A percentile compares a stretch with the other conserved stretches of the same genome.
These are phyloP conservation scores for Forbesichthys agassizii DNA, from an alignment of 2,113 vertebrate genomes.

Conservation along the genomic window DNA sequence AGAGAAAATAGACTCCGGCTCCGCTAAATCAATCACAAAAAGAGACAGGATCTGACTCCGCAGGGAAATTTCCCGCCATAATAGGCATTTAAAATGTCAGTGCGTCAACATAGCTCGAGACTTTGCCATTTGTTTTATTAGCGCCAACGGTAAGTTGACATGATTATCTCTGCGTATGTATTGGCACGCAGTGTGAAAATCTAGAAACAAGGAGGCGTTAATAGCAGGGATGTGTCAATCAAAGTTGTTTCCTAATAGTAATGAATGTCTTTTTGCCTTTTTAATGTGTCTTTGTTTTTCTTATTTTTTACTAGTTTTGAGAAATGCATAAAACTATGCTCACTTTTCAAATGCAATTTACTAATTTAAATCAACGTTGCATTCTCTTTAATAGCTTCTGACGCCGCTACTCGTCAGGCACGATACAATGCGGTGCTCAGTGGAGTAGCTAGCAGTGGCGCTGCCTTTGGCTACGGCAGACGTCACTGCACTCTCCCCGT, in stretches of 20 bases:
- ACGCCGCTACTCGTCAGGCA: not conserved
- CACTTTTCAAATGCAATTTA: too few relatives aligned
- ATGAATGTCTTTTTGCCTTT: not conserved
- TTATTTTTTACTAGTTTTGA: not conserved
- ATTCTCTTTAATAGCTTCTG: not conserved
- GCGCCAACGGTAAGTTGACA: not conserved
- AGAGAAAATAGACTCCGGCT: slow-evolving; percentile 4
- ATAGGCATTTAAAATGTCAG: slow-evolving; percentile 5
- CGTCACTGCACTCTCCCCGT: not conserved
- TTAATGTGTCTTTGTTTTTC: not conserved
- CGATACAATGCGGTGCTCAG: not conserved
- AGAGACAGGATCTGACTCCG: slow-evolving; percentile 19
- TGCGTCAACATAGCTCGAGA: not conserved
- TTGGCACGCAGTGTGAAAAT: not conserved
- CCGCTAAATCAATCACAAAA: slow-evolving; percentile 14
- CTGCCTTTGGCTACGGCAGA: not conserved
- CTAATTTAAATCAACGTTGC: too few relatives aligned
- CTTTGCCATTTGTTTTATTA: not conserved
- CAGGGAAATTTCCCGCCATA: slow-evolving; percentile 4
- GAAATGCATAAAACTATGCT: too few relatives aligned
- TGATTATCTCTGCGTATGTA: not conserved
- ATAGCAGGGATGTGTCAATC: too few relatives aligned
- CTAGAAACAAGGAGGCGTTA: too few relatives aligned
- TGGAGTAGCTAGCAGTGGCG: not conserved
- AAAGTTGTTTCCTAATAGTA: not conserved